Conservation (phyloP, 2,888 invertebrate species). For the Epinotia brunnichana region DNA sequence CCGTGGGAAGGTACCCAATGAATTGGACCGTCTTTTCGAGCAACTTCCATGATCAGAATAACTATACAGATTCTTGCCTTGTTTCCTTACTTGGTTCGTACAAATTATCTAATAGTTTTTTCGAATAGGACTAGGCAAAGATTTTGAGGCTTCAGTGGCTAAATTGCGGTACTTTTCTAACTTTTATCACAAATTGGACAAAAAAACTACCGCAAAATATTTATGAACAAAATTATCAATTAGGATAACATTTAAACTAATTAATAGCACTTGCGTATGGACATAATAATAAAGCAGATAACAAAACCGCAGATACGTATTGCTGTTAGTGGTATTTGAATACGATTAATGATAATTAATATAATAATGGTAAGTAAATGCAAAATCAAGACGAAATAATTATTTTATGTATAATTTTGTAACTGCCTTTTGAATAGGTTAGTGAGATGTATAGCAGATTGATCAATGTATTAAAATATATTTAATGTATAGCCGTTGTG, state of each 20-base stretch:
- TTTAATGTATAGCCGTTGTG: neutral
- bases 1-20: constrained; percentile 18
- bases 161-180: neutral
- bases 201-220: too few species aligned
- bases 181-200: neutral
- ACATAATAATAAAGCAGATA: neutral
- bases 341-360: neutral
- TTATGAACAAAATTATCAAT: too few species aligned
- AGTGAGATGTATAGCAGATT: neutral
- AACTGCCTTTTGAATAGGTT: neutral
- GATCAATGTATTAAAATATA: neutral
- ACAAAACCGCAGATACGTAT: neutral
- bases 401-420: neutral
- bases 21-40: constrained; percentile 23
- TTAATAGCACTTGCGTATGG: neutral
- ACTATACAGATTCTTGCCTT: constrained; percentile 28
- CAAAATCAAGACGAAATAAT: neutral
- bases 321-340: neutral
- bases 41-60: constrained; percentile 32
- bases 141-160: neutral
- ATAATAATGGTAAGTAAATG: neutral
- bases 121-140: neutral
- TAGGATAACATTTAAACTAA: neutral
- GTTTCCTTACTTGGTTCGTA: neutral
- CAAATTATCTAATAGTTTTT: neutral